Conservation (phyloP, 2,888 invertebrate species). For the Dryocosmus kuriphilus region DNA sequence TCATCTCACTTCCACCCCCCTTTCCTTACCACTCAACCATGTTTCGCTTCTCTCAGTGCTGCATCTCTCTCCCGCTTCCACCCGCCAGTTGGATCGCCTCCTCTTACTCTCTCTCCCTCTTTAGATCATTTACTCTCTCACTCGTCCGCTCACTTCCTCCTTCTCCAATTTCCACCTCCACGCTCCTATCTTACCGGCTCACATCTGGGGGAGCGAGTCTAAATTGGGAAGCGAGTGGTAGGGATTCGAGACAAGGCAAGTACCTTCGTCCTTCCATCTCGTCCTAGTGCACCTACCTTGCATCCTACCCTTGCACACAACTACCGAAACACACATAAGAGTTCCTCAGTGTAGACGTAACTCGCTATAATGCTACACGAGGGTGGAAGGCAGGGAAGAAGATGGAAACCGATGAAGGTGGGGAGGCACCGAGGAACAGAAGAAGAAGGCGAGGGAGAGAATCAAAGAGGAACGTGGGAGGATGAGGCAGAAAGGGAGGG, state of each 20-base stretch:
- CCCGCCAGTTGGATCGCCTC: constrained; percentile 39
- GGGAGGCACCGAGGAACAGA: constrained; percentile 47
- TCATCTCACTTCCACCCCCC: constrained; percentile 50
- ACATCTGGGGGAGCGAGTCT: constrained; percentile 63
- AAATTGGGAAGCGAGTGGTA: constrained; percentile 70
- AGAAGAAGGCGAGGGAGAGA: neutral
- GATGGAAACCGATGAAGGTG: constrained; percentile 46
- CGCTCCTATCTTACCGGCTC: constrained; percentile 31
- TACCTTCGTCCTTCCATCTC: constrained; percentile 50
- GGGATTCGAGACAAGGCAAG: constrained; percentile 65
- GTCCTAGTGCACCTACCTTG: constrained; percentile 46
- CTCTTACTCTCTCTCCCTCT: constrained; percentile 59
- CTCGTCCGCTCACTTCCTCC: constrained; percentile 49
- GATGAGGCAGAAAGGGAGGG: constrained; percentile 50
- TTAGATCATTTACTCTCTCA: constrained; percentile 54
- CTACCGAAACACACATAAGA: constrained; percentile 37
- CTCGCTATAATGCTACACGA: constrained; percentile 26
- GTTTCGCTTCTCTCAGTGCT: constrained; percentile 51
- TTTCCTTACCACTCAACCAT: constrained; percentile 39
- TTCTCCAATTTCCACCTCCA: constrained; percentile 42
- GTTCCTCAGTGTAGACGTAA: neutral
- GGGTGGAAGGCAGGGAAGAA: constrained; percentile 53
- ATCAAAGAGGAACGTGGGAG: constrained; percentile 40
- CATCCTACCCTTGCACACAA: constrained; percentile 44
- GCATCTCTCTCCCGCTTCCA: constrained; percentile 55